Percentiles rank a stretch among this genome's conserved stretches.
phyloP scores from a whole-genome alignment of 1,140 invertebrate genomes.

The Rhyzopertha dominica region DNA sequence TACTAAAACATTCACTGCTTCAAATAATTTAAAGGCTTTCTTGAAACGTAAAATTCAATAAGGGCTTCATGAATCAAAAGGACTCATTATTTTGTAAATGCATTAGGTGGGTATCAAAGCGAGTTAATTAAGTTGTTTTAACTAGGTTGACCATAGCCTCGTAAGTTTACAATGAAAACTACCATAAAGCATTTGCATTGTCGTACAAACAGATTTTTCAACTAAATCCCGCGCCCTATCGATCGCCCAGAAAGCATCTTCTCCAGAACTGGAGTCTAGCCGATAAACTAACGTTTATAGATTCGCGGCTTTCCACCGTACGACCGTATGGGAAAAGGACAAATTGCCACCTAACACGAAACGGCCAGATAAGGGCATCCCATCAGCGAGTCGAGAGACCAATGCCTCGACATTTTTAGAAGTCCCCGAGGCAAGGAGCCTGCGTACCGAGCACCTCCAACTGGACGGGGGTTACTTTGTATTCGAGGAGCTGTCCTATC shows the following conservation, averaged over 20 bases:
- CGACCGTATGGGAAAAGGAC: background rate
- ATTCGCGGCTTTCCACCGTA: background rate
- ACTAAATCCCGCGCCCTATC: too few species aligned
- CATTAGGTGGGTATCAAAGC: too few species aligned
- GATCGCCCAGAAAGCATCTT: background rate
- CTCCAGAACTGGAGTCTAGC: background rate
- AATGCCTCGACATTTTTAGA: constrained; percentile 30
- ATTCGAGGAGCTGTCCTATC: constrained; percentile 31
- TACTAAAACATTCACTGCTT: too few species aligned
- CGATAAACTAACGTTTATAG: background rate
- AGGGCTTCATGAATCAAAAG: too few species aligned
- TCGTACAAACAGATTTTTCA: too few species aligned
- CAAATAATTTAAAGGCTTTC: too few species aligned
- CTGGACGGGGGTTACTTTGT: constrained; percentile 30
- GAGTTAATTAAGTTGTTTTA: too few species aligned
- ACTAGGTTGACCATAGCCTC: too few species aligned
- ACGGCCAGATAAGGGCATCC: background rate
- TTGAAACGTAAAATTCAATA: too few species aligned
- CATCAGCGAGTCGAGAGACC: constrained; percentile 12
- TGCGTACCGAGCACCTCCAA: constrained; percentile 30
- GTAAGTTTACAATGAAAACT: too few species aligned
- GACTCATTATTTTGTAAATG: too few species aligned
- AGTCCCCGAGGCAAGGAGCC: constrained; percentile 32
- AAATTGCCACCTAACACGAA: background rate
- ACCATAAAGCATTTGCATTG: too few species aligned